These are phyloP conservation scores for Threskiornis aethiopicus DNA, from an alignment of 2,797 vertebrate genomes.

Conservation along the genomic window DNA sequence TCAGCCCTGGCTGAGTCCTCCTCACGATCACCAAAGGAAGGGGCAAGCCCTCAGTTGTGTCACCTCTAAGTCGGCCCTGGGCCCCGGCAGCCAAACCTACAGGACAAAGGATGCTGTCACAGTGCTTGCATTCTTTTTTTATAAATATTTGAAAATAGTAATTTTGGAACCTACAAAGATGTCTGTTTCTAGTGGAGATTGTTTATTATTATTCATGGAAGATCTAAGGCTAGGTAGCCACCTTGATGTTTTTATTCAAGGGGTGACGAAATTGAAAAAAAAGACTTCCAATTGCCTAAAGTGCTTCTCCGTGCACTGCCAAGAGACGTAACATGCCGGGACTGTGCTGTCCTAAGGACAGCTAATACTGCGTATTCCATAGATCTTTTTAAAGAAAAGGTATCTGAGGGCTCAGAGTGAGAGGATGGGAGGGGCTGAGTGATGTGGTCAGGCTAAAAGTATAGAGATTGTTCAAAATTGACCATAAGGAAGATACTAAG, in stretches of 20 bases:
- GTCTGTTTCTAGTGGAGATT: background rate
- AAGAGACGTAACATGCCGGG: background rate
- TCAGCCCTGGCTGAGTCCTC: background rate
- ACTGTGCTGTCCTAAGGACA: background rate
- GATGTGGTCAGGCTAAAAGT: background rate
- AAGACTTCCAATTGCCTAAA: background rate
- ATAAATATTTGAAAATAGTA: background rate
- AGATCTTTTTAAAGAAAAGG: background rate
- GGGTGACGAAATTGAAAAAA: background rate
- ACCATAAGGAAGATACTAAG: background rate
- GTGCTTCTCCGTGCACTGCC: background rate
- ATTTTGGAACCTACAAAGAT: background rate
- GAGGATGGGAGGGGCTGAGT: background rate
- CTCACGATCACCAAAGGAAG: background rate
- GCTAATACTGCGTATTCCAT: background rate
- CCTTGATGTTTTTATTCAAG: background rate
- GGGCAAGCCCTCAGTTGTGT: background rate
- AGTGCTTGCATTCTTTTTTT: background rate
- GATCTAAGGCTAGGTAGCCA: background rate
- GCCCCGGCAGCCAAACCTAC: background rate
- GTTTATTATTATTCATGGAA: background rate
- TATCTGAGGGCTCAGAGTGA: background rate
- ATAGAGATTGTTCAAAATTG: background rate
- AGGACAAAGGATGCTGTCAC: background rate
- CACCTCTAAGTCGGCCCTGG: background rate